phyloP scores from a whole-genome alignment of 2,113 vertebrate species.

The Amphiprion percula region DNA sequence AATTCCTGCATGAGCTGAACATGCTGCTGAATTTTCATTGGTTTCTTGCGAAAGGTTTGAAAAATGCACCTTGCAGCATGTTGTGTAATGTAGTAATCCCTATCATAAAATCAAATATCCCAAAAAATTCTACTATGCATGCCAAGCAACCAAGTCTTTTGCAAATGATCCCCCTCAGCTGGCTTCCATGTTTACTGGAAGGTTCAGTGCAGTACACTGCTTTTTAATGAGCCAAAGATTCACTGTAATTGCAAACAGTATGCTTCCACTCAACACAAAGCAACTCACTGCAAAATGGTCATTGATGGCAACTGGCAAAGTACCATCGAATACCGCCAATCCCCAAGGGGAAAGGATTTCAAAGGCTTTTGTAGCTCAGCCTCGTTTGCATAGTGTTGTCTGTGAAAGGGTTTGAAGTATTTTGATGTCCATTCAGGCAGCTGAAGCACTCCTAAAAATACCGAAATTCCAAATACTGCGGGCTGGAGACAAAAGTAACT shows the following conservation, averaged over 20 bases:
- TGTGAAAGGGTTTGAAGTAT: constrained; percentile 64
- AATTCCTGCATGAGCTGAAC: neutral
- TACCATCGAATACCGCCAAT: constrained; percentile 55
- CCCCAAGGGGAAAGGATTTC: constrained; percentile 61
- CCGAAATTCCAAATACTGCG: constrained; percentile 6
- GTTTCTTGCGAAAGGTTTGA: neutral
- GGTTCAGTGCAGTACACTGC: constrained; percentile 39
- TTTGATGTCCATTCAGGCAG: constrained; percentile 55
- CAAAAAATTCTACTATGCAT: constrained; percentile 38
- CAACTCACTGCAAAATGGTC: constrained; percentile 62
- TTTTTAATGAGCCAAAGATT: constrained; percentile 77
- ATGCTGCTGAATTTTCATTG: neutral
- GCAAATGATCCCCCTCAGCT: constrained; percentile 62
- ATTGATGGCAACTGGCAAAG: constrained; percentile 64
- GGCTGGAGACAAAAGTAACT: constrained; percentile 9
- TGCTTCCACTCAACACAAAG: constrained; percentile 64
- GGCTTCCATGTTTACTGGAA: constrained; percentile 53
- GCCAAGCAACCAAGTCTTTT: constrained; percentile 44
- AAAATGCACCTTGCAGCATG: constrained; percentile 10
- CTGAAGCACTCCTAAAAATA: constrained; percentile 52
- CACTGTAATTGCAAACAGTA: constrained; percentile 66
- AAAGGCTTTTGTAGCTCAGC: constrained; percentile 64
- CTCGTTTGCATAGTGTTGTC: constrained; percentile 68
- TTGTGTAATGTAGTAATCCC: constrained; percentile 13
- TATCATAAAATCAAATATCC: constrained; percentile 23